phyloP scores from a whole-genome alignment of 2,888 invertebrate genomes.

The Mythimna loreyi region DNA sequence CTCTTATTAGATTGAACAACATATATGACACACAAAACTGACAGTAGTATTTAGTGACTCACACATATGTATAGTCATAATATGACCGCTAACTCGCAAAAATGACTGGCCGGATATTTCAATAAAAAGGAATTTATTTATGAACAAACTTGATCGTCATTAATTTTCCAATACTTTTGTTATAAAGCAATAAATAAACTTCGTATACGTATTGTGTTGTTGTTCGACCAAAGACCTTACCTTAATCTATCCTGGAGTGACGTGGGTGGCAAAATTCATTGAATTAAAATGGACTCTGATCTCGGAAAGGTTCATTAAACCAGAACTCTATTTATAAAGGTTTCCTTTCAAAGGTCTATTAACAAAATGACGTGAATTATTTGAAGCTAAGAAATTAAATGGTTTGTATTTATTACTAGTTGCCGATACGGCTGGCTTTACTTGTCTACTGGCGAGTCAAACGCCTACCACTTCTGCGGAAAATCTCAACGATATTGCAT shows the following conservation, averaged over 20 bases:
- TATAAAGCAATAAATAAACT: slow-evolving; percentile 12
- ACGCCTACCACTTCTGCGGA: slow-evolving; percentile 38
- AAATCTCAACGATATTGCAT: slow-evolving; percentile 24
- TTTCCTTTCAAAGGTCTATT: neutral
- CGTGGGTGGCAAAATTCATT: slow-evolving; percentile 20
- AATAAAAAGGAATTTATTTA: slow-evolving; percentile 18
- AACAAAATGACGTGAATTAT: neutral
- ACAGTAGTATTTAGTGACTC: slow-evolving; percentile 19
- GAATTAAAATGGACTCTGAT: slow-evolving; percentile 9
- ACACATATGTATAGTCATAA: neutral
- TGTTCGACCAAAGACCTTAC: neutral
- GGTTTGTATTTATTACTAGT: slow-evolving; percentile 29
- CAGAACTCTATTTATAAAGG: slow-evolving; percentile 6
- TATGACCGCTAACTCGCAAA: slow-evolving; percentile 1
- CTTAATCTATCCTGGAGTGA: neutral
- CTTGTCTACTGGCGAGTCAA: slow-evolving; percentile 15
- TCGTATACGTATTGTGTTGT: slow-evolving; percentile 1
- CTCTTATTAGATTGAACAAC: neutral
- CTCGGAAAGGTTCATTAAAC: neutral
- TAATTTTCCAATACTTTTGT: slow-evolving; percentile 14
- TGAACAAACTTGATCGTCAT: slow-evolving; percentile 23
- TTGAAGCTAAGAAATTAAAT: neutral
- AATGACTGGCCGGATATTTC: slow-evolving; percentile 26
- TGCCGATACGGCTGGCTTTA: slow-evolving; percentile 8
- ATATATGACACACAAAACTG: slow-evolving; percentile 3